phyloP scores from a whole-genome alignment of 1,140 invertebrate species.

The Popillia japonica region DNA sequence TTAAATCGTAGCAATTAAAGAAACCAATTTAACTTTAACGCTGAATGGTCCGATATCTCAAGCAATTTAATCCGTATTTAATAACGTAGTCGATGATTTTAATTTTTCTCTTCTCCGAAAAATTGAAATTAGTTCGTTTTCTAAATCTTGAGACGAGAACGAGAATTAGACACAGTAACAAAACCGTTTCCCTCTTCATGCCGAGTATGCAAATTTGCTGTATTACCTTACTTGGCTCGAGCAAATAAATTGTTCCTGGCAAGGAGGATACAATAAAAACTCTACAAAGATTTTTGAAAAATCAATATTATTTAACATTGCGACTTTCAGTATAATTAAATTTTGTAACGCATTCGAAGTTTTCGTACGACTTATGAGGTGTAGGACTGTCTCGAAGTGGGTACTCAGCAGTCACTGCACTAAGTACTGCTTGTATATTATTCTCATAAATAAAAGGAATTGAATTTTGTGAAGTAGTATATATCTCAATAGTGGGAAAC shows the following conservation, averaged over 20 bases:
- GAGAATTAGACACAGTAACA: not conserved
- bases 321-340: too few relatives aligned
- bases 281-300: not conserved
- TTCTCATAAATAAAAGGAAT: too few relatives aligned
- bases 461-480: too few relatives aligned
- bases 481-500: too few relatives aligned
- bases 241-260: conserved; percentile 2
- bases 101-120: conserved; percentile 3
- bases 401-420: too few relatives aligned
- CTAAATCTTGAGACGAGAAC: not conserved
- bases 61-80: conserved; percentile 33
- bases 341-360: too few relatives aligned
- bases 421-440: too few relatives aligned
- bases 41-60: conserved; percentile 13
- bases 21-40: conserved; percentile 30
- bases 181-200: conserved; percentile 23
- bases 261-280: not conserved
- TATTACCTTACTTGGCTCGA: conserved; percentile 22
- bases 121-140: conserved; percentile 31
- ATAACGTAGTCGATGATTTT: conserved; percentile 18
- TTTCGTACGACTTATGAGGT: too few relatives aligned
- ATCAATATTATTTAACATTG: conserved; percentile 7
- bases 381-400: too few relatives aligned
- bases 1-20: conserved; percentile 14
- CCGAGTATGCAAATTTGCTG: conserved; percentile 24